These are phyloP conservation scores for Heterocephalus glaber DNA, from an alignment of 2,113 vertebrate genomes.

Conservation along the genomic window DNA sequence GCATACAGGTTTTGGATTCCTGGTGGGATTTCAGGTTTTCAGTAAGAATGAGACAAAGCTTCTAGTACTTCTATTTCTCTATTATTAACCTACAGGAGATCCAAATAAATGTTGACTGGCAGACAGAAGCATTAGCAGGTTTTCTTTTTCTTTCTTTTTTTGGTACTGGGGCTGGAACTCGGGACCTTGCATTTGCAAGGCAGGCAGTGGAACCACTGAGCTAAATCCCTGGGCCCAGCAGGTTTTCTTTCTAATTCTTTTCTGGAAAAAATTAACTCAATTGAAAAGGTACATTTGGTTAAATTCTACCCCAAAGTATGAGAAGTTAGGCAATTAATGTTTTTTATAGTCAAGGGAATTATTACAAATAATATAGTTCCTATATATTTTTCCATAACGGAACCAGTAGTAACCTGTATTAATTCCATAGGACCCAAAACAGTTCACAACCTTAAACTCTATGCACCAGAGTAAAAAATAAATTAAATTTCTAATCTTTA, in stretches of 20 bases:
- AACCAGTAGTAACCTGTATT: neutral
- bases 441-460: conserved; percentile 22
- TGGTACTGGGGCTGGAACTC: no score
- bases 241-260: conserved; percentile 34
- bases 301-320: neutral
- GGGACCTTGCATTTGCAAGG: no score
- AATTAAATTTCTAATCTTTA: conserved; percentile 32
- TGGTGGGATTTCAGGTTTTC: conserved; percentile 1
- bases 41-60: neutral
- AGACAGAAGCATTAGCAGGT: conserved; percentile 20
- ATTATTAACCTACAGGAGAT: neutral
- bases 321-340: conserved; percentile 16
- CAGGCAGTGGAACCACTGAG: no score
- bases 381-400: conserved; percentile 18
- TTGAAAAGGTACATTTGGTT: neutral
- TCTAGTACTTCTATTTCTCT: conserved; percentile 1
- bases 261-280: neutral
- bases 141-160: conserved; percentile 42
- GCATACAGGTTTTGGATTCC: neutral
- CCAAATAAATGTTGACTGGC: neutral
- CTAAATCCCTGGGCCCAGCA: no score
- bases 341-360: conserved; percentile 22
- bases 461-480: neutral
- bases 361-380: neutral
- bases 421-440: conserved; percentile 15